Evolutionary conservation across 2,113 vertebrate genomes (phyloP).

Genomic region (Crotophaga sulcirostris): DNA sequence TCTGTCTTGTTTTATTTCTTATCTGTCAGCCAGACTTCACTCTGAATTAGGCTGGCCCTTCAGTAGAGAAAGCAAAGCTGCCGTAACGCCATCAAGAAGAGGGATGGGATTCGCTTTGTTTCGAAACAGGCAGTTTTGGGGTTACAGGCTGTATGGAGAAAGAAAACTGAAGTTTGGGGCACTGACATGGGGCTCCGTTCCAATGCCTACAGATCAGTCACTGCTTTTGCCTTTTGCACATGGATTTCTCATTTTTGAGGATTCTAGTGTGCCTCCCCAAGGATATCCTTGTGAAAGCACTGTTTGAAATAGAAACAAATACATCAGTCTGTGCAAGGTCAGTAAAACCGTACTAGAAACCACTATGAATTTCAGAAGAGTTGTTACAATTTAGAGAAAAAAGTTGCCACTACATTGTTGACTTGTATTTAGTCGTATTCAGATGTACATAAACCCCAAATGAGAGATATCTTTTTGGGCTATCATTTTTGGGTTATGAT

Average conservation of each 20-base stretch:
- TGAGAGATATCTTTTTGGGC: neutral
- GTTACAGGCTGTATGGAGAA: neutral
- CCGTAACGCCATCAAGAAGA: neutral
- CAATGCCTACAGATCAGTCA: neutral
- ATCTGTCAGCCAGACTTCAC: neutral
- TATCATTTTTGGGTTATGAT: neutral
- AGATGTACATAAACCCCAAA: neutral
- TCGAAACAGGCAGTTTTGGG: neutral
- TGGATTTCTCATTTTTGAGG: neutral
- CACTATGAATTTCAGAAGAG: neutral
- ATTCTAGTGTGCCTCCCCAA: neutral
- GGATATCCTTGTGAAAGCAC: neutral
- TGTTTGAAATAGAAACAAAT: fast-evolving
- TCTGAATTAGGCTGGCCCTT: neutral
- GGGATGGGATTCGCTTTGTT: neutral
- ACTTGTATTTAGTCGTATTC: neutral
- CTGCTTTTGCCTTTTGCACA: neutral
- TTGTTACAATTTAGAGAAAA: neutral
- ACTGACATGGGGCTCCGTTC: neutral
- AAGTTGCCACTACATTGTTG: fast-evolving
- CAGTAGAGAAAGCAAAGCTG: neutral
- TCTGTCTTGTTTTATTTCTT: neutral
- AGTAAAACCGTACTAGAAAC: neutral
- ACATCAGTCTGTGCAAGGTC: neutral
- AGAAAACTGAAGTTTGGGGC: neutral